Evolutionary conservation across 2,113 vertebrate genomes (phyloP), one percentile per base, ranked within the genome.

Genomic region (Oreochromis aureus): DNA sequence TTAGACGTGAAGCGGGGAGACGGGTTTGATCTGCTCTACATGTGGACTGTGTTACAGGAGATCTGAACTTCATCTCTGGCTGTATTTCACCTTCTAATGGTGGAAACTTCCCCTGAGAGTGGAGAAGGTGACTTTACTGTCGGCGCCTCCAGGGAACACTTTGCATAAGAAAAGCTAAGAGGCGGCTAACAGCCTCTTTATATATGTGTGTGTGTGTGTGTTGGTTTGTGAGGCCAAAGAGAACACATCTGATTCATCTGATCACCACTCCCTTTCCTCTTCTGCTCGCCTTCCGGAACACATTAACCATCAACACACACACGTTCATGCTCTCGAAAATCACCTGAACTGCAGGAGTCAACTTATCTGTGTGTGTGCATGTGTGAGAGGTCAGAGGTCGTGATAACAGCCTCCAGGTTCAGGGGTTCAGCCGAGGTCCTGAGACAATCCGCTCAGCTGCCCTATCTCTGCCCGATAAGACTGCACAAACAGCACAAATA

Each of bases 221-320:
- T 80, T 34, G 34, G 19, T 69, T 15, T 71, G 5, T 71, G 39
- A 46, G 22, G 39, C 39, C 39, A 73, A 73, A 73, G 22, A 46
- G 66, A 73, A 46, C 27, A 71, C 30, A 66, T 44, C 79, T 12
- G 61, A 36, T 69, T 86, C 48, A 87, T 87, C 69, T 54, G 86
- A 88, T 84, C 82, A 41, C 30, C 63, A 56, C 86, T 89, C 90
- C 89, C 41, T 79, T 91, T 88, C 91, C 90, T 86, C 66, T 34
- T 24, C 34, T 55, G 78, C 83, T 84, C 10, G 19, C 89, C 89
- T 90, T 86, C 82, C 87, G 78, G 85, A 90, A 82, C 36, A 84
- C 54, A 89, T 94, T 89, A 88, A 89, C 84, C 39, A 63, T 8
- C 24, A 71, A 56, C 89, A n/a, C 32, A 66, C 73, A 85, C 86